phyloP scores from a whole-genome alignment of 2,888 invertebrate genomes.

The Lymantria monacha region DNA sequence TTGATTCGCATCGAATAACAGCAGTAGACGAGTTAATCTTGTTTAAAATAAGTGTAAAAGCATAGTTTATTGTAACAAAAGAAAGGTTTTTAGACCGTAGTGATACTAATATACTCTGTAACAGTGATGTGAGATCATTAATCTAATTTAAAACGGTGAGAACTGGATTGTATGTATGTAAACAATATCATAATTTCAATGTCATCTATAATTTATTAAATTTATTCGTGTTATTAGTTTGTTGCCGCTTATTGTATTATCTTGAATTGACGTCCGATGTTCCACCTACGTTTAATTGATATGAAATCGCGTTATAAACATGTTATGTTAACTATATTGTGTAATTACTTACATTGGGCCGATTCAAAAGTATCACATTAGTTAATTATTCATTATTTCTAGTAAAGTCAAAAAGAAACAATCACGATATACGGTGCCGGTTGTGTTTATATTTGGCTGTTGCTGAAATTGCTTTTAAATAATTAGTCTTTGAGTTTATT shows the following conservation, averaged over 20 bases:
- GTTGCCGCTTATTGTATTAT: constrained; percentile 27
- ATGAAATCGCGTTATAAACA: constrained; percentile 1
- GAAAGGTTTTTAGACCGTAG: background rate
- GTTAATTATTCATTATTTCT: too few relatives aligned
- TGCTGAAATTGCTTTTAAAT: too few relatives aligned
- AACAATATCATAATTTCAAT: constrained; percentile 8
- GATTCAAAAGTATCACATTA: too few relatives aligned
- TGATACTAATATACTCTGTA: background rate
- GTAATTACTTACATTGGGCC: too few relatives aligned
- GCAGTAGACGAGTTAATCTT: background rate
- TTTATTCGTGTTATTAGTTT: constrained; percentile 21
- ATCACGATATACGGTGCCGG: too few relatives aligned
- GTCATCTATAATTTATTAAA: constrained; percentile 20
- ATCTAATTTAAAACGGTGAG: constrained; percentile 16
- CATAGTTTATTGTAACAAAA: background rate
- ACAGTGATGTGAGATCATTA: constrained; percentile 24
- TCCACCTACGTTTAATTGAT: constrained; percentile 17
- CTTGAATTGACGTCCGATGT: constrained; percentile 14
- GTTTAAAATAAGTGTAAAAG: background rate
- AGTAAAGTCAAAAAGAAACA: too few relatives aligned
- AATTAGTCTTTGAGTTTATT: too few relatives aligned
- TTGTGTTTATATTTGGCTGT: too few relatives aligned
- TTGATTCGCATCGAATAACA: background rate
- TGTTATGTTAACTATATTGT: background rate
- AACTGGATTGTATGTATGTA: background rate